Base-by-base conservation (phyloP, 2,113 vertebrate genomes). In the Echinops telfairi region DNA sequence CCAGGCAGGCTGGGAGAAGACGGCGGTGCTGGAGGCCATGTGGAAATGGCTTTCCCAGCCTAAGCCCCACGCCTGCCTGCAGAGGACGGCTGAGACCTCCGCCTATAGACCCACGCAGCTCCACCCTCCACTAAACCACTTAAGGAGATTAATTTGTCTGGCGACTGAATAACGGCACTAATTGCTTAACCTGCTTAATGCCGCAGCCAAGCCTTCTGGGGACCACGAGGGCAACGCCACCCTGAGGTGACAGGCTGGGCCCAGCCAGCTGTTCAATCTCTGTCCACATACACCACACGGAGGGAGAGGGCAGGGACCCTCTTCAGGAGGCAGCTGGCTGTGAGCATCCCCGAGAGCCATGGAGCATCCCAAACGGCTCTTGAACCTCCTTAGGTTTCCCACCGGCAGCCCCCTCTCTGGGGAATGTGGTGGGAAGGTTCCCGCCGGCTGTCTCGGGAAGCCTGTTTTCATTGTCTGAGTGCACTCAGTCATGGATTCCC, bases 101-200 rank as follows among this genome's bases (percentile, higher is more conserved):
- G 17, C 70, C 89, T 88, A 64, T 70, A 58, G 62, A 57, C 25
- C 75, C 57, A 38, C 3, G 10, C 31, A 20, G 60, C 80, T 73
- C 83, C 53, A 57, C 71, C 79, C 93, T 93, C 80, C 38, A 8
- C 66, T 96, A 97, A 98, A 97, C 97, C 97, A 98, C 98, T 98
- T 98, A 97, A 64, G 93, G 97, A 94, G 97, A 98, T 98, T 98
- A 98, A 97, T 98, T 97, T 97, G 98, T 98, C 98, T 98, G 98
- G 97, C 98, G 98, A 98, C 97, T 98, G 97, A 97, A 97, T 96
- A 95, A 97, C 96, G 90, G 97, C 94, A 95, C 92, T 97, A 98
- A 98, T 98, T 97, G 31, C 96, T 97, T 98, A 98, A 98, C 98
- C 98, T 98, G 97, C 97, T 98, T 98, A 98, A 95, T 23, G 84